Percentiles rank a stretch among this genome's conserved stretches.
Evolutionary conservation across 2,113 vertebrate species (phyloP).

Genomic region (Meriones unguiculatus): DNA sequence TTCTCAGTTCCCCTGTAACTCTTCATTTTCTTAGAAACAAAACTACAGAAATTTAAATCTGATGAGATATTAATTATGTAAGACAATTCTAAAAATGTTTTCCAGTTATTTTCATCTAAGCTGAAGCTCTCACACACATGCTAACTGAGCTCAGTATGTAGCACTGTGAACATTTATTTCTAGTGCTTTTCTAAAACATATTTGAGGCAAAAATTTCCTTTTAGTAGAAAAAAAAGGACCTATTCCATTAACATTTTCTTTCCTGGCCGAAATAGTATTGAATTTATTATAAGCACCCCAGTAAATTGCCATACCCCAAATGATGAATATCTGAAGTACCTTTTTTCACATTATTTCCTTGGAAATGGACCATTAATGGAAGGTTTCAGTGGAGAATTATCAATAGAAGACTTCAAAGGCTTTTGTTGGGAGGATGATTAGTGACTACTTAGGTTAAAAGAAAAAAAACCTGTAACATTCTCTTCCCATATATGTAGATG

Average conservation of each 20-base stretch:
- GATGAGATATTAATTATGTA: constrained; percentile 17
- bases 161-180: constrained; percentile 48
- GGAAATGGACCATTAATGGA: constrained; percentile 40
- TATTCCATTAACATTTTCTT: constrained; percentile 58
- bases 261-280: constrained; percentile 47
- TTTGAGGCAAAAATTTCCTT: constrained; percentile 32
- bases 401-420: constrained; percentile 50
- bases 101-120: constrained; percentile 55
- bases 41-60: constrained; percentile 37
- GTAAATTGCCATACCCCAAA: constrained; percentile 36
- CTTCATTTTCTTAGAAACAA: constrained; percentile 39
- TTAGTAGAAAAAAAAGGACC: not conserved
- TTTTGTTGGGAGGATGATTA: constrained; percentile 57
- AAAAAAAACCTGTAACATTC: not conserved
- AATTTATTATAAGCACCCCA: constrained; percentile 47
- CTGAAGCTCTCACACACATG: not conserved
- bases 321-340: constrained; percentile 50
- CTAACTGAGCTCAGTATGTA: constrained; percentile 13
- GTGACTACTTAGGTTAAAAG: constrained; percentile 21
- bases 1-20: not conserved
- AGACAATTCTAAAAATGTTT: constrained; percentile 20
- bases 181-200: constrained; percentile 52
- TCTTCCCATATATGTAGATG: not conserved
- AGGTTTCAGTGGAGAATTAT: constrained; percentile 48
- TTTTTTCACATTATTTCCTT: constrained; percentile 54